Base-by-base conservation (phyloP, 2,888 invertebrate genomes). In the Nomada fucata region DNA sequence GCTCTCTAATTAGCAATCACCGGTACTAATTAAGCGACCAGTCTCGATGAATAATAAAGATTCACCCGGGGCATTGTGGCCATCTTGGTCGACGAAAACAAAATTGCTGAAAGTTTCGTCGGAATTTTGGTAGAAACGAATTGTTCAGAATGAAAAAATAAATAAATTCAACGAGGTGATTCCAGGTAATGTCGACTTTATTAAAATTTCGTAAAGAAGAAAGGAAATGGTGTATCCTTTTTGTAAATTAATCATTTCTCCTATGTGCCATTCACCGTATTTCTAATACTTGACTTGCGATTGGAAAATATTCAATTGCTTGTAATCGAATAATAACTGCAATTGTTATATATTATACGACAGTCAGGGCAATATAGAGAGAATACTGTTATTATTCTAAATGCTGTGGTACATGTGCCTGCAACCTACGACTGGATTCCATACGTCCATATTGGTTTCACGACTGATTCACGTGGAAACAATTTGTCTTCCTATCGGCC, bases 401-500 rank as follows among this genome's bases (percentile, higher is more conserved):
- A 68, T 55, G 68, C 18, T 55, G 10, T 26, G 10, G 15, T 20
- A 13, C 53, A 53, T 23, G 23, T 26, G 18, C 65, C 36, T 36
- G 1, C 69, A 20, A 47, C 59, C 59, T 26, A 70, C 69, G 69
- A 59, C 29, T 29, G 44, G 47, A 70, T 70, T 59, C 69, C 69
- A 15, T 47, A 47, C n/a, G 57, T 47, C 69, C 59, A 47, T 59
- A 69, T 29, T 29, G 26, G 29, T 26, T 47, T 59, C 69, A 59
- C n/a, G 47, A 59, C 59, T 70, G 69, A 70, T 59, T 70, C 69
- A 70, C 59, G 44, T 29, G 47, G 47, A 59, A 70, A 70, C 59
- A 70, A 70, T 70, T 70, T 70, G 44, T 70, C 69, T 61, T 61
- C 23, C 61, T 71, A 61, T 71, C 36, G 68, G 13, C 18, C 42